Evolutionary conservation across 2,797 vertebrate genomes (phyloP), one percentile per base, ranked within the genome.

Genomic region (Buceros bicornis): DNA sequence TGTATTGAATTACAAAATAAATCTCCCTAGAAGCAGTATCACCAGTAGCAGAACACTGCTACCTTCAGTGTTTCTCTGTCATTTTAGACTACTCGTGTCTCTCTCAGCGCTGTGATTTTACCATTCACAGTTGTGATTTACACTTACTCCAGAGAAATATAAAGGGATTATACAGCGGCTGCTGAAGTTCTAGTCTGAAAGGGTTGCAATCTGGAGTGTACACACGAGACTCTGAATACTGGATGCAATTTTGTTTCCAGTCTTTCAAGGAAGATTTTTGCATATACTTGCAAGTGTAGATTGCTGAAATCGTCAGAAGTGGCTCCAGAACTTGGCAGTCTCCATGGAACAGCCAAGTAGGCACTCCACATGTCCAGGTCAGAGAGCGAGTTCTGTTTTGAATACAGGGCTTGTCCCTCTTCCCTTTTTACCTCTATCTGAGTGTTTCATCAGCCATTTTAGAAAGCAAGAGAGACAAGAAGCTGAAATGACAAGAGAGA

Each of bases 1-100:
- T 70, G 79, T 60, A 80, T 65, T 88, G 72, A 69, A 67, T 95
- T 97, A 93, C 91, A 94, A 84, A 96, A 70, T 87, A 93, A 94
- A 51, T 82, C 81, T 42, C 77, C 83, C 61, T 66, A 83, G 92
- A 91, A 96, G 89, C 85, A 80, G 2, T 84, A 91, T 73, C 83
- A 90, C 79, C 81, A 78, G 85, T 66, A 93, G 89, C 84, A 91
- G 87, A 76, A 67, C 37, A n/a, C 37, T 71, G 72, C 61, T 73
- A 61, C 42, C 43, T 69, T 91, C 82, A 43, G 7, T 72, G 53
- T 77, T 85, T 87, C 57, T 50, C 56, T 83, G 15, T 73, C 53
- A 35, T 50, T 87, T 82, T n/a, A 85, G 53, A 48, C 58, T 69
- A 54, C 57, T 61, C n/a, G 29, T 22, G 29, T 74, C 54, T 82